phyloP scores from a whole-genome alignment of 2,888 invertebrate species.

The Philhelius pedissequus region DNA sequence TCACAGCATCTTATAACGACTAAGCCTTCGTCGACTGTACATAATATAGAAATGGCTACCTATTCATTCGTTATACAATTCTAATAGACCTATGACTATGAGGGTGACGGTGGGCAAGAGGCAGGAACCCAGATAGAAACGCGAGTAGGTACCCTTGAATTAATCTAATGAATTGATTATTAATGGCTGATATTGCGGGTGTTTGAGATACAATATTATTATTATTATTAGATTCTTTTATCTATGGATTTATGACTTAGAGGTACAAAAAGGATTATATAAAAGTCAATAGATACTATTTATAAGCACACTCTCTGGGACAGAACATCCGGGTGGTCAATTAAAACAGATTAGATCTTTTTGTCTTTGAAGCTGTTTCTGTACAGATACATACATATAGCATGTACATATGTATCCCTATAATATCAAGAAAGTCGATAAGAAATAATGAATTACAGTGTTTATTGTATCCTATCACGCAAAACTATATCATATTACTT shows the following conservation, averaged over 20 bases:
- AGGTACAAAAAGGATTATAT: constrained; percentile 48
- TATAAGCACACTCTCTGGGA: neutral
- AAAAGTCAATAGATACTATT: constrained; percentile 22
- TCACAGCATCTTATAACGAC: constrained; percentile 35
- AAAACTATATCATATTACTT: no score
- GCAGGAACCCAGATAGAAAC: neutral
- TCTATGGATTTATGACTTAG: constrained; percentile 17
- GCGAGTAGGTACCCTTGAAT: constrained; percentile 47
- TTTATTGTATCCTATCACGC: no score
- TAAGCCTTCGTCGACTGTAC: neutral
- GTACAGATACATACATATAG: neutral
- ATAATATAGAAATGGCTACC: no score
- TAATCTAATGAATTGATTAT: constrained; percentile 64
- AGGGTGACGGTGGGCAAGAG: neutral
- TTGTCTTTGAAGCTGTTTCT: neutral
- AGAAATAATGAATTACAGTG: neutral
- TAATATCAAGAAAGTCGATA: neutral
- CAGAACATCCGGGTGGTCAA: constrained; percentile 50
- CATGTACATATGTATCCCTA: neutral
- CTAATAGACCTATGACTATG: neutral
- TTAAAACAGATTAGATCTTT: constrained; percentile 16
- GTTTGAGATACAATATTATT: constrained; percentile 16
- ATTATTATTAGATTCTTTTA: neutral
- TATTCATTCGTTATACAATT: no score
- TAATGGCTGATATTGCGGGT: constrained; percentile 44